These are phyloP conservation scores for Hystrix cristata DNA, from an alignment of 2,113 vertebrate genomes.

Conservation along the genomic window DNA sequence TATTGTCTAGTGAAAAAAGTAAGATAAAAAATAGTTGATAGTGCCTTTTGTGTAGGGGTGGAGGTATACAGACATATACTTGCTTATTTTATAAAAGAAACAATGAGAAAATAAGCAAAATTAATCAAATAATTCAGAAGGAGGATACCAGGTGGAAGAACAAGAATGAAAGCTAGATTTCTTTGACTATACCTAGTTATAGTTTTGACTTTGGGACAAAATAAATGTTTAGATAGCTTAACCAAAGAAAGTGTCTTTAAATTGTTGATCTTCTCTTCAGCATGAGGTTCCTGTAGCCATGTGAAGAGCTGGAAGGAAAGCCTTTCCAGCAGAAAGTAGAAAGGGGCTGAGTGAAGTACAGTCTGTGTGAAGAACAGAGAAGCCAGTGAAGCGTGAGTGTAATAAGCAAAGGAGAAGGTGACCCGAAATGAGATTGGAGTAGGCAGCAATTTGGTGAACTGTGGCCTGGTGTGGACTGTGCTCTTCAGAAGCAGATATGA, in stretches of 20 bases:
- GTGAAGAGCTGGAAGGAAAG: background rate
- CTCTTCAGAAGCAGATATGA: background rate
- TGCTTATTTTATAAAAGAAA: constrained; percentile 6
- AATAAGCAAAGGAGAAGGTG: background rate
- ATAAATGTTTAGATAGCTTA: background rate
- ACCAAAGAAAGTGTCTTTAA: background rate
- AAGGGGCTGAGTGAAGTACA: background rate
- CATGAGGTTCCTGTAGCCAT: background rate
- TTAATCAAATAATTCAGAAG: background rate
- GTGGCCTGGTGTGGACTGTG: background rate
- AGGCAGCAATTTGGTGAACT: background rate
- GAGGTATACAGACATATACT: background rate
- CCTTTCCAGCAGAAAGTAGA: background rate
- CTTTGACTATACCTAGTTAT: no score
- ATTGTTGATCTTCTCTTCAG: background rate
- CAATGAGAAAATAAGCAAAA: background rate
- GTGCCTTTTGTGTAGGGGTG: background rate
- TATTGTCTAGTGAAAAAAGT: background rate
- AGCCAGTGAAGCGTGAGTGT: background rate
- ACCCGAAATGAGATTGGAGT: background rate
- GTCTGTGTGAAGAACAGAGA: background rate
- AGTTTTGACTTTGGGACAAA: background rate
- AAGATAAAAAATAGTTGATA: background rate
- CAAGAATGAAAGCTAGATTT: background rate
- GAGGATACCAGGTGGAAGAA: background rate